These are phyloP conservation scores for Ommatoiulus sabulosus DNA, from an alignment of 2,888 invertebrate species.

Conservation along the genomic window DNA sequence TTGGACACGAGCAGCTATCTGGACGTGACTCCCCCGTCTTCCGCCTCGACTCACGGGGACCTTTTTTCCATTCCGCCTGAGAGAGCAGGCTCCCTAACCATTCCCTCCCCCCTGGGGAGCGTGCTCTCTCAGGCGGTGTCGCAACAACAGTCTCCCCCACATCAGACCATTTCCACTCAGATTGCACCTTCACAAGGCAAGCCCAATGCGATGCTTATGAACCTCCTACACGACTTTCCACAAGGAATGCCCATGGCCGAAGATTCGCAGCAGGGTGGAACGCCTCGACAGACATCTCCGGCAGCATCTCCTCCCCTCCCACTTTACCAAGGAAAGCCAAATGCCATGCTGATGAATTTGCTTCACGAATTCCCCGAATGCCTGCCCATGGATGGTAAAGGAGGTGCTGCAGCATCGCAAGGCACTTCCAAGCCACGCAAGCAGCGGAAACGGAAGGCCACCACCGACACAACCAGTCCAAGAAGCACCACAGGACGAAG, in stretches of 20 bases:
- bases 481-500: conserved; percentile 64
- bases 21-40: conserved; percentile 55
- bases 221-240: conserved; percentile 53
- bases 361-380: conserved; percentile 54
- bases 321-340: conserved; percentile 54
- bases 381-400: conserved; percentile 48
- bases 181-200: conserved; percentile 51
- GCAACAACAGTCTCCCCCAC: conserved; percentile 45
- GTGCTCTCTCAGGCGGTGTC: conserved; percentile 58
- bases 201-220: conserved; percentile 57
- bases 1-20: conserved; percentile 57
- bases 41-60: conserved; percentile 57
- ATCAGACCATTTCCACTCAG: not conserved
- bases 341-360: conserved; percentile 58
- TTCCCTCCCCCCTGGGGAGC: conserved; percentile 54
- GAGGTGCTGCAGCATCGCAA: not conserved
- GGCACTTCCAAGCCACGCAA: conserved; percentile 59
- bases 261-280: not conserved
- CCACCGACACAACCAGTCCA: conserved; percentile 64
- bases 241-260: conserved; percentile 54
- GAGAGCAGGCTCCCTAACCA: conserved; percentile 55
- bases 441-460: conserved; percentile 61
- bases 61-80: conserved; percentile 59
- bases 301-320: conserved; percentile 30
- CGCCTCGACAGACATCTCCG: not conserved